A percentile compares a stretch with the other conserved stretches of the same genome.
Conservation (phyloP, 1,140 invertebrate genomes). For the Pseudomyrmex sp. region DNA sequence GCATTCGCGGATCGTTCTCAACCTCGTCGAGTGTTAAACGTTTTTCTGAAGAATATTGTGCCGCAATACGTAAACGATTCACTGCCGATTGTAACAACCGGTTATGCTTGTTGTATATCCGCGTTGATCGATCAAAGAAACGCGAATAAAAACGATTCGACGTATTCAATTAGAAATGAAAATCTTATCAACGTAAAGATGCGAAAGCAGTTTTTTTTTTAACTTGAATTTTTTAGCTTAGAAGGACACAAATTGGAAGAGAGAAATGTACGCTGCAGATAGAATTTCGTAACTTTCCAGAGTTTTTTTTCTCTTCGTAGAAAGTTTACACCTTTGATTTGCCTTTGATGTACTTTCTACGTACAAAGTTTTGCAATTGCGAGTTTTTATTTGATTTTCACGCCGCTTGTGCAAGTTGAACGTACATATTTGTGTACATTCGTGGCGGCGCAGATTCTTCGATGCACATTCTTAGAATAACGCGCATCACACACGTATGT, state of each 20-base stretch:
- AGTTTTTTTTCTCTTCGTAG: not conserved
- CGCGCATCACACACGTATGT: constrained; percentile 3
- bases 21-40: constrained; percentile 21
- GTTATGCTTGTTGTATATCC: no score
- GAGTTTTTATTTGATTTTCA: not conserved
- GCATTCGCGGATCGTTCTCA: constrained; percentile 15
- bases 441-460: not conserved
- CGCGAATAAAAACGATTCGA: constrained; percentile 18
- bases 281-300: not conserved
- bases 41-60: constrained; percentile 29
- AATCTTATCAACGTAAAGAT: not conserved
- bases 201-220: constrained; percentile 20
- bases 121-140: not conserved
- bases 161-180: constrained; percentile 30
- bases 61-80: constrained; percentile 9
- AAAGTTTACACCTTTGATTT: not conserved
- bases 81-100: constrained; percentile 3
- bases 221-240: not conserved
- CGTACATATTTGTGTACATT: not conserved
- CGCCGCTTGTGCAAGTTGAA: not conserved
- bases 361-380: not conserved
- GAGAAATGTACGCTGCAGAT: not conserved
- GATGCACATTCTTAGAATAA: constrained; percentile 12
- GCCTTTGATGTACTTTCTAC: not conserved
- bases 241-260: no score